A percentile compares a stretch with the other conserved stretches of the same genome.
phyloP scores from a whole-genome alignment of 2,113 vertebrate species.

The Stomatorhinus ivindoensis region DNA sequence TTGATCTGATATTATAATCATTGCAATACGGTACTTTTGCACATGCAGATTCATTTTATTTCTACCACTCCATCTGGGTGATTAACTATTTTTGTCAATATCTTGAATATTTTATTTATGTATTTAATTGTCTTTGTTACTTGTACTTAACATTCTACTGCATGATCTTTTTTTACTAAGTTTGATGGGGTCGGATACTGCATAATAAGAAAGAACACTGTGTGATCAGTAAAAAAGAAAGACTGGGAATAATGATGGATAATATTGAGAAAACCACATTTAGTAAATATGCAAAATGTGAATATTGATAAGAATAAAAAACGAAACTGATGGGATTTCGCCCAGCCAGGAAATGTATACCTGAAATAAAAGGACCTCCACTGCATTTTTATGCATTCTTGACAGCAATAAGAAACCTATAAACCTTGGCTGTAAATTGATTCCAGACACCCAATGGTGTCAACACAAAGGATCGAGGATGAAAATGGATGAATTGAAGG shows the following conservation, averaged over 20 bases:
- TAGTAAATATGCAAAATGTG: background rate
- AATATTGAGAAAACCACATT: background rate
- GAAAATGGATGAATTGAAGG: background rate
- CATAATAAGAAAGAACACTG: background rate
- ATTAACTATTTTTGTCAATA: background rate
- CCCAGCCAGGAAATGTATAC: background rate
- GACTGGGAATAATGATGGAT: background rate
- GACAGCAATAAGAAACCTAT: background rate
- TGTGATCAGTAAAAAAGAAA: background rate
- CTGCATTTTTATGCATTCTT: background rate
- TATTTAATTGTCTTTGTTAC: background rate
- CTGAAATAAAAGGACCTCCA: background rate
- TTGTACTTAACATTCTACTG: background rate
- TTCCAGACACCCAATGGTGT: background rate
- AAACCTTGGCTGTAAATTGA: background rate
- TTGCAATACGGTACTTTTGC: too few relatives aligned
- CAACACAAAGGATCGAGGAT: background rate
- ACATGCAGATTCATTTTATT: too few relatives aligned
- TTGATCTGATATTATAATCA: too few relatives aligned
- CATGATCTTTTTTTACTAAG: background rate
- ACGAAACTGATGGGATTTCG: background rate
- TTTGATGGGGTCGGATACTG: background rate
- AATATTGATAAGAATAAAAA: background rate
- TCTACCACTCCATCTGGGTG: too few relatives aligned
- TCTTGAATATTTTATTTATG: background rate